phyloP scores from a whole-genome alignment of 2,113 vertebrate genomes.

The Elephas maximus region DNA sequence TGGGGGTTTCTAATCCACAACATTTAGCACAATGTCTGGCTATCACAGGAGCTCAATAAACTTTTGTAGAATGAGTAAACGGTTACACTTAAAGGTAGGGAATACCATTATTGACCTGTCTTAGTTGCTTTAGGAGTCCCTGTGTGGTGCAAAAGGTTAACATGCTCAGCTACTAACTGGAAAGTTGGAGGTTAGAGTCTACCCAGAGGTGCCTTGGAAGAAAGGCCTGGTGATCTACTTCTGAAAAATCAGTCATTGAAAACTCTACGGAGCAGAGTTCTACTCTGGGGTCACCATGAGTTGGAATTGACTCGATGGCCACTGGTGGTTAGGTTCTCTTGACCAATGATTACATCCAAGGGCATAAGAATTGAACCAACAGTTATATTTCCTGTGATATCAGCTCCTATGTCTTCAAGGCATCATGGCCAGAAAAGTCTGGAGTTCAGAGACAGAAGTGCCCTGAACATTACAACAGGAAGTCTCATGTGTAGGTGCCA shows the following conservation, averaged over 20 bases:
- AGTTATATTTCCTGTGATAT: background rate
- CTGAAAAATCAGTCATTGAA: background rate
- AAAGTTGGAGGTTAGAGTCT: background rate
- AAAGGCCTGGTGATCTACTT: background rate
- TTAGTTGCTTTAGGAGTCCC: background rate
- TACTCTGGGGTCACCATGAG: background rate
- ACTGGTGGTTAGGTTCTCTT: background rate
- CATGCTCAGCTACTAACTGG: background rate
- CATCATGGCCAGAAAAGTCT: too few relatives aligned
- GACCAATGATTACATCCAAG: background rate
- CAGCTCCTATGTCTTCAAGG: background rate
- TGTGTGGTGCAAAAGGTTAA: background rate
- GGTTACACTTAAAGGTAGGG: background rate
- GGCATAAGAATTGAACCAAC: background rate
- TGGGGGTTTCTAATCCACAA: background rate
- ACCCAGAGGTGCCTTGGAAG: too few relatives aligned
- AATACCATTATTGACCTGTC: background rate
- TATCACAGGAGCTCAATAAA: background rate
- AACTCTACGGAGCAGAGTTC: background rate
- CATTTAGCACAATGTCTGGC: background rate
- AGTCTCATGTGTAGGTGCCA: background rate
- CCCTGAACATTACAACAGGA: background rate
- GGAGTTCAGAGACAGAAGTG: too few relatives aligned
- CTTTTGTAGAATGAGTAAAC: constrained; percentile 16
- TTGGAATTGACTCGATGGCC: background rate